Evolutionary conservation across 2,113 vertebrate genomes (phyloP).

Genomic region (Abramis brama): DNA sequence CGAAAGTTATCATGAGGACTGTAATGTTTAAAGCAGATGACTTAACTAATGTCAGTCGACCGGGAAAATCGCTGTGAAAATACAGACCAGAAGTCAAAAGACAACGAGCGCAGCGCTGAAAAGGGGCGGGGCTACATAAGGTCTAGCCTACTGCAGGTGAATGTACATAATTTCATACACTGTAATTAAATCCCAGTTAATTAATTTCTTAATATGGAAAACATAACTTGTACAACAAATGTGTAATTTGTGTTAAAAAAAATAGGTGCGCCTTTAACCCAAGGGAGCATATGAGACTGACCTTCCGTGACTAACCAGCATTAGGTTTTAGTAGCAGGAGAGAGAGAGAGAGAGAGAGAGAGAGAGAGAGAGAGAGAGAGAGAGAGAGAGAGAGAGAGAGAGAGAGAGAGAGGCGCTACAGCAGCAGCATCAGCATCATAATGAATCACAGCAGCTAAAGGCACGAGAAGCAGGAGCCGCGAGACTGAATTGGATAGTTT

Average conservation of each 20-base stretch:
- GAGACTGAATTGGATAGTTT: constrained; percentile 1
- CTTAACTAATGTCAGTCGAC: too few species aligned
- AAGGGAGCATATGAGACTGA: not conserved
- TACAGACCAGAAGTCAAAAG: too few species aligned
- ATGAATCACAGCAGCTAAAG: constrained; percentile 66
- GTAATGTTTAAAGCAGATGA: too few species aligned
- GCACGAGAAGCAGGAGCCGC: constrained; percentile 42
- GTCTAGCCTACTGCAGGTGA: not conserved
- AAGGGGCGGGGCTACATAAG: too few species aligned
- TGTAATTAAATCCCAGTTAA: too few species aligned
- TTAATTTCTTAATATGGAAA: not conserved
- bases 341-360: constrained; percentile 39
- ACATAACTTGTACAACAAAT: not conserved
- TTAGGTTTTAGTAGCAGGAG: constrained; percentile 40
- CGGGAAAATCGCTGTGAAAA: too few species aligned
- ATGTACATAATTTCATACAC: not conserved
- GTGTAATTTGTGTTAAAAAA: not conserved
- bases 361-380: constrained; percentile 51
- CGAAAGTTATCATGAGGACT: too few species aligned
- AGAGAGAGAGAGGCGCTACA: constrained; percentile 65
- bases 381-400: constrained; percentile 30
- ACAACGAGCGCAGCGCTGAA: too few species aligned
- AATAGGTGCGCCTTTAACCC: not conserved
- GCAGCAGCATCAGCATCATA: constrained; percentile 76
- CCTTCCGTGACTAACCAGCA: constrained; percentile 16